A percentile compares a stretch with the other conserved stretches of the same genome.
These are phyloP conservation scores for Lemur catta DNA, from an alignment of 2,797 vertebrate species.

Conservation along the genomic window DNA sequence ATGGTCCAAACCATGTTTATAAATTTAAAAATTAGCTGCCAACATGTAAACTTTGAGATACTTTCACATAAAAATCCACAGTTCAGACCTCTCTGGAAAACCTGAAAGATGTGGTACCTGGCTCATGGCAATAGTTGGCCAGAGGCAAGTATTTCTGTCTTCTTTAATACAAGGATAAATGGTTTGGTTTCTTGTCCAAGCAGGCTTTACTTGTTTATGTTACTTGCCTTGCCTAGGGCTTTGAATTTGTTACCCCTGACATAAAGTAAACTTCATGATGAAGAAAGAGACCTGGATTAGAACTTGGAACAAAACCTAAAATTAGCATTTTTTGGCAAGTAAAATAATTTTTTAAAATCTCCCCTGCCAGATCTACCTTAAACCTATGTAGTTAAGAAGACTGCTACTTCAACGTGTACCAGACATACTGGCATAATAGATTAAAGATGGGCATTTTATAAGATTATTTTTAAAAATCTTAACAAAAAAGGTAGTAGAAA, in stretches of 20 bases:
- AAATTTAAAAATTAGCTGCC: not conserved
- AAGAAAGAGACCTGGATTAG: conserved; percentile 27
- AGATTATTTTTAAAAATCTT: not conserved
- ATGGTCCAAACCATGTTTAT: not conserved
- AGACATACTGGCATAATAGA: not conserved
- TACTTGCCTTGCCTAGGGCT: not conserved
- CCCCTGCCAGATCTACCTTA: not conserved
- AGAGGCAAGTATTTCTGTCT: not conserved
- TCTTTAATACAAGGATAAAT: not conserved
- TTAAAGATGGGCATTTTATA: not conserved
- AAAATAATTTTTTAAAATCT: not conserved
- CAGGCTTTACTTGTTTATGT: conserved; percentile 14
- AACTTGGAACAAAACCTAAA: conserved; percentile 21
- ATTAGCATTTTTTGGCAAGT: not conserved
- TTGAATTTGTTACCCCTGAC: not conserved
- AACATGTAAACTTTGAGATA: not conserved
- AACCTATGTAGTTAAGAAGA: not conserved
- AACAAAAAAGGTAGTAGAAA: not conserved
- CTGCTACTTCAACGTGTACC: not conserved
- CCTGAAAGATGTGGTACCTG: not conserved
- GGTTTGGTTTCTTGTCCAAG: not conserved
- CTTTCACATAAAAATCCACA: not conserved
- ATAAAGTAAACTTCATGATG: not conserved
- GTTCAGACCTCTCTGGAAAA: not conserved
- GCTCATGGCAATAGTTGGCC: not conserved